phyloP scores from a whole-genome alignment of 2,113 vertebrate genomes.

The Dascyllus trimaculatus region DNA sequence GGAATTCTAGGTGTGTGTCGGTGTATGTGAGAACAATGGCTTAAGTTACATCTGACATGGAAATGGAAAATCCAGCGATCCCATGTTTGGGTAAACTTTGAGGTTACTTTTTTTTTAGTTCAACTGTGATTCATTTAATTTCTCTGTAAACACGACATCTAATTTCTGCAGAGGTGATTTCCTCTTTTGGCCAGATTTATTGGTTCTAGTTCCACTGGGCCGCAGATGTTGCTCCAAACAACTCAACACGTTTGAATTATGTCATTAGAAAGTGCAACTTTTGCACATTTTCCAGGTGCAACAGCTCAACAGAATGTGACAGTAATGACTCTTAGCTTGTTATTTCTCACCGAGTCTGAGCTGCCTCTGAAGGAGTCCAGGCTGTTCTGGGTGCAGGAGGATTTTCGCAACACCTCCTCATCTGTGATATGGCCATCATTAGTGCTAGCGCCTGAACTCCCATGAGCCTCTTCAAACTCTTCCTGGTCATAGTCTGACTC shows the following conservation, averaged over 20 bases:
- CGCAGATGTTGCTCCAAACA: slow-evolving; percentile 2
- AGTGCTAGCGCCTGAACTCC: slow-evolving; percentile 83
- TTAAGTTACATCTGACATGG: slow-evolving; percentile 1
- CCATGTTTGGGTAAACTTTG: background rate
- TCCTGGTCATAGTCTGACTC: slow-evolving; percentile 94
- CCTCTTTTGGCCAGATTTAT: background rate
- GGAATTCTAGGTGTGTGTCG: slow-evolving; percentile 21
- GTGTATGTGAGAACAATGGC: slow-evolving; percentile 1
- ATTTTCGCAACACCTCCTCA: slow-evolving; percentile 85
- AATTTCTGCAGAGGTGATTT: background rate
- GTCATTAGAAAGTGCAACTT: background rate
- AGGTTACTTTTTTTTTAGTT: slow-evolving; percentile 2
- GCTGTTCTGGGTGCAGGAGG: slow-evolving; percentile 87
- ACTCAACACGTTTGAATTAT: background rate
- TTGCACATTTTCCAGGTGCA: background rate
- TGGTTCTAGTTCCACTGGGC: background rate
- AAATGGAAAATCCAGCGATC: slow-evolving; percentile 11
- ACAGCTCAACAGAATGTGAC: background rate
- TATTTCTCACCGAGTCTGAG: slow-evolving; percentile 89
- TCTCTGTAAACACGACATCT: background rate
- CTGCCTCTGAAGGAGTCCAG: slow-evolving; percentile 91
- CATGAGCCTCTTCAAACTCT: slow-evolving; percentile 88
- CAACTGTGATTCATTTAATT: background rate
- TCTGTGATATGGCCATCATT: slow-evolving; percentile 87
- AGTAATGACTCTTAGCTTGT: background rate